Base-by-base conservation (phyloP, 2,797 vertebrate genomes). In the Erethizon dorsatum region DNA sequence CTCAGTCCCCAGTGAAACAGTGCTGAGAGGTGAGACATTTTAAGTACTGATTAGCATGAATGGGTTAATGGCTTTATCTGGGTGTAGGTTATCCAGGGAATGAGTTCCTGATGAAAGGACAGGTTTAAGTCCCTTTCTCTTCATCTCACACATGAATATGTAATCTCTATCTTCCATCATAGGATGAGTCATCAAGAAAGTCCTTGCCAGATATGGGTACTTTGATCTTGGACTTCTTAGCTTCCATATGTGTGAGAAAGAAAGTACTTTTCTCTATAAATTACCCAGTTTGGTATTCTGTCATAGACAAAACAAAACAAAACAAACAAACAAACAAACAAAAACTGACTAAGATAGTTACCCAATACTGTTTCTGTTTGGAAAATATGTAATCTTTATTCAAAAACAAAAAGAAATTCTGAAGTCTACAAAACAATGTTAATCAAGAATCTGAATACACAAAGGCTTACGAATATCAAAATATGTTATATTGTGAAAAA, bases 321-420 rank as follows among this genome's bases (percentile, higher is more conserved):
- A 14, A 47, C 3, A 75, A 47, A 75, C 5, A 8, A 79, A 31
- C 4, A 24, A 28, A 28, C 9, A 75, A 45, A 73, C 4, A 6
- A 79, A 28, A 6, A 15, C 3, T 22, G 6, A 14, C 22, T 4
- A 87, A 52, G 6, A n/a, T 37, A 80, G 24, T 52, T 90, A 95
- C 41, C 18, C 28, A 86, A 13, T 69, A 24, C 63, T 78, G 45
- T 90, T 71, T 94, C 18, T 84, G 3, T 89, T 87, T 67, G 33
- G 31, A 94, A 95, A 83, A 69, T 10, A 95, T 83, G 8, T 78
- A 61, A 54, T 77, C 4, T 88, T 92, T 90, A 95, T 12, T 45
- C 33, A 87, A 71, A 92, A 69, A 56, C 9, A 52, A 71, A 94
- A 88, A 71, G 33, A 41, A 73, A 65, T 79, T 20, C n/a, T 78